Conservation (phyloP, 2,797 vertebrate genomes). For the Acanthurus lineatus region DNA sequence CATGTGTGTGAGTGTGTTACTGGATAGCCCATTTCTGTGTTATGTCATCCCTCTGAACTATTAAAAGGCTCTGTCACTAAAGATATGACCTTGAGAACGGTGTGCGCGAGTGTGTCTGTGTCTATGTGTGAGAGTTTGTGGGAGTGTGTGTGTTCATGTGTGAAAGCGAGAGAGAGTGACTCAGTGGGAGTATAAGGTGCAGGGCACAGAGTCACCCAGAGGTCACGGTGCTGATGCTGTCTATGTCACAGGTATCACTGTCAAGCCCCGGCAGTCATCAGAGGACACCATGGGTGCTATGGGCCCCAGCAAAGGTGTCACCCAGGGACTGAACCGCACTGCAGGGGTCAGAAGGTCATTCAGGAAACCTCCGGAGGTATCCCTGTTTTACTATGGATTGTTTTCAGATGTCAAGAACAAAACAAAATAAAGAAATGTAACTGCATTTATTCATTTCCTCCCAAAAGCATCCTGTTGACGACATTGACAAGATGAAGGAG, state of each 20-base stretch:
- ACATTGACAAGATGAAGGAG: conserved; percentile 99
- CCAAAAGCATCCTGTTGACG: conserved; percentile 94
- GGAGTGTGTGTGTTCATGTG: not conserved
- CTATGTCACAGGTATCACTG: conserved; percentile 88
- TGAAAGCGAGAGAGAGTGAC: not conserved
- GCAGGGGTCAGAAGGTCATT: conserved; percentile 97
- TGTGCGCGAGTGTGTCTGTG: conserved; percentile 10
- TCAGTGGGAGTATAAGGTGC: conserved; percentile 56
- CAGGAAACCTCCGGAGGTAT: conserved; percentile 95
- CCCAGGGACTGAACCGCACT: conserved; percentile 94
- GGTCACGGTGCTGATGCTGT: conserved; percentile 47
- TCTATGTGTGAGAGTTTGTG: conserved; percentile 6
- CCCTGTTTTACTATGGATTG: not conserved
- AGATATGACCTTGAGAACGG: conserved; percentile 60
- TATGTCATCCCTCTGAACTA: conserved; percentile 63
- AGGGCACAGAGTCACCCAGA: conserved; percentile 56
- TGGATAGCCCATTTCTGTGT: conserved; percentile 59
- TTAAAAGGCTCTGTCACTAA: conserved; percentile 62
- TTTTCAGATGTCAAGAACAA: not conserved
- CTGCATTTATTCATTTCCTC: conserved; percentile 7
- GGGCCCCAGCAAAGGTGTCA: conserved; percentile 93
- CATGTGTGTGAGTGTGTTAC: conserved; percentile 49
- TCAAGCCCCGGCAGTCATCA: conserved; percentile 92
- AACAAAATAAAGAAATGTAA: not conserved
- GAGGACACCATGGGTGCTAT: conserved; percentile 91